A percentile compares a stretch with the other conserved stretches of the same genome.
Evolutionary conservation across 2,797 vertebrate species (phyloP).

Genomic region (Pseudotriccus pelzelni): DNA sequence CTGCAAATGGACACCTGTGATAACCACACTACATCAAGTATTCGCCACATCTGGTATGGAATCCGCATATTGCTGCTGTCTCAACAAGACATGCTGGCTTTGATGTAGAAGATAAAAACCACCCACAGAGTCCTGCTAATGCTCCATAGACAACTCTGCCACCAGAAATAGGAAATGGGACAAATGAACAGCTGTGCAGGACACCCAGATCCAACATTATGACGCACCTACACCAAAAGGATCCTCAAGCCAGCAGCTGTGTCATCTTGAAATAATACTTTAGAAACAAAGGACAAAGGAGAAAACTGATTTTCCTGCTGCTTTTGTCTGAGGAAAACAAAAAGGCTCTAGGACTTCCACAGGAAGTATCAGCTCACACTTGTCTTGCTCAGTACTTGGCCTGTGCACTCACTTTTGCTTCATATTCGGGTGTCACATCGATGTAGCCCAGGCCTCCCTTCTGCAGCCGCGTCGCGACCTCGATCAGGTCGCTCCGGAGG

Average conservation of each 20-base stretch:
- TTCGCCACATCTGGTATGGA: neutral
- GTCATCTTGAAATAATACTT: neutral
- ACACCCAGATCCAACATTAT: neutral
- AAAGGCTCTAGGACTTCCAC: neutral
- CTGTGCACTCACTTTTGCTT: slow-evolving; percentile 80
- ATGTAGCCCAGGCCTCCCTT: slow-evolving; percentile 95
- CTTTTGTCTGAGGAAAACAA: neutral
- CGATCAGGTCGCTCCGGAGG: slow-evolving; percentile 91
- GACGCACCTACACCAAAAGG: neutral
- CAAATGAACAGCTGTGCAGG: neutral
- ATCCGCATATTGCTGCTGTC: neutral
- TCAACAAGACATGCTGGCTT: neutral
- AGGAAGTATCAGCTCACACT: neutral
- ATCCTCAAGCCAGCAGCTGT: neutral
- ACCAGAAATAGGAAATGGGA: neutral
- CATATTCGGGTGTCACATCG: slow-evolving; percentile 84
- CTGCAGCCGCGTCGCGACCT: slow-evolving; percentile 91
- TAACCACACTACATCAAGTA: neutral
- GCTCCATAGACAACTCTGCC: neutral
- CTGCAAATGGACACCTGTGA: neutral
- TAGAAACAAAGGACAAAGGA: neutral
- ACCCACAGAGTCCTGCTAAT: neutral
- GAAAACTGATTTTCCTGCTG: neutral
- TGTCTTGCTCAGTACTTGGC: neutral
- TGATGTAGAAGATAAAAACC: neutral